Evolutionary conservation across 2,113 vertebrate species (phyloP), one percentile per base, ranked within the genome.

Genomic region (Peucedramus taeniatus): DNA sequence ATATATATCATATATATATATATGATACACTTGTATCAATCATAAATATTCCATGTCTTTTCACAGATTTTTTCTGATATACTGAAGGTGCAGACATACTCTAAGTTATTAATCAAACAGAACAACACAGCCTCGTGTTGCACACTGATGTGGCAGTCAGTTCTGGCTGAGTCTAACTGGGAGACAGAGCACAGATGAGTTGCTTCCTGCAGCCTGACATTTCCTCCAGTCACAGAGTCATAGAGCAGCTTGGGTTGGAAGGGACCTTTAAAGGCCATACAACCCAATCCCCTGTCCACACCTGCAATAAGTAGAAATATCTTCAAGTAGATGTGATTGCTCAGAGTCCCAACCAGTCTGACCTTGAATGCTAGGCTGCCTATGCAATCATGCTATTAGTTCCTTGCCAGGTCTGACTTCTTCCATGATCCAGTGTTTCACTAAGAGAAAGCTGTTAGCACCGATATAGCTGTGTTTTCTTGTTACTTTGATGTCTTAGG

Each of bases 1-100:
- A 6, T 21, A 26, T 30, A 20, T 6, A 13, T 28, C 3, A n/a
- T 8, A 5, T 26, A 2, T n/a, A 3, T 33, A 2, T 14, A 9
- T 33, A 33, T n/a, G 15, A 24, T 3, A 20, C 15, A 7, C 3
- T 19, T 11, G 4, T 28, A 59, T n/a, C 28, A 8, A 50, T 50
- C 1, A 5, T 44, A 76, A 77, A 33, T 51, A 68, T 54, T 83
- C 7, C 6, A 21, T 28, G 4, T 6, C 5, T 74, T 86, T 74
- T 31, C 35, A 30, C 4, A 53, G 7, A 11, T 11, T 24, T 68
- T 69, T 83, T 63, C 23, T 50, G 18, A 75, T 22, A 28, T 4
- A 50, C 9, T 22, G 39, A 28, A 19, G 22, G 19, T 40, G 28
- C 15, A 71, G 22, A 39, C 21, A 49, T 9, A 27, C 19, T 69